A percentile compares a stretch with the other conserved stretches of the same genome.
Conservation (phyloP, 2,797 vertebrate genomes). For the Hemibagrus guttatus region DNA sequence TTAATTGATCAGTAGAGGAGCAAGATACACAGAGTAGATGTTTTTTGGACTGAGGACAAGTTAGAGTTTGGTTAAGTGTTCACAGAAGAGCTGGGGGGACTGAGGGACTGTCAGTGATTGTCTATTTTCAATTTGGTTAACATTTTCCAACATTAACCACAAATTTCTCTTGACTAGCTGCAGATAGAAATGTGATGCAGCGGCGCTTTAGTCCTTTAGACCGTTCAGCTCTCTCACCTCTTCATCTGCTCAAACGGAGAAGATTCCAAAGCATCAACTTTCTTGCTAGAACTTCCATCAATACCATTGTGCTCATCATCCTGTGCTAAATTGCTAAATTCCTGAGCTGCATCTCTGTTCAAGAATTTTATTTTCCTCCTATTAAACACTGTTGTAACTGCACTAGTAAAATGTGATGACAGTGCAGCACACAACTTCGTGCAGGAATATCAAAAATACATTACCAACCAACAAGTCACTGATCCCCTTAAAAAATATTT, state of each 20-base stretch:
- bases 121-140: not conserved
- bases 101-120: not conserved
- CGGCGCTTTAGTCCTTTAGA: not conserved
- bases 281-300: not conserved
- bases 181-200: too few relatives aligned
- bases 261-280: not conserved
- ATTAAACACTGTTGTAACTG: not conserved
- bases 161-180: too few relatives aligned
- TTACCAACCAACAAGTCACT: not conserved
- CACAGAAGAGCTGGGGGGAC: too few relatives aligned
- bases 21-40: too few relatives aligned
- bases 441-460: not conserved
- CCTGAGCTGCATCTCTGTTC: not conserved
- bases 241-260: not conserved
- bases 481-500: not conserved
- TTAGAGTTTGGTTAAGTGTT: too few relatives aligned
- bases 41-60: too few relatives aligned
- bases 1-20: too few relatives aligned
- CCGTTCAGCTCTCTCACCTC: not conserved
- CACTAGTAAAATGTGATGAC: not conserved
- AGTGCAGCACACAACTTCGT: not conserved
- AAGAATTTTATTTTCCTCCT: not conserved
- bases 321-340: not conserved
- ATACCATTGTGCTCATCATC: not conserved
- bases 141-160: too few relatives aligned